A percentile compares a stretch with the other conserved stretches of the same genome.
phyloP scores from a whole-genome alignment of 2,113 vertebrate species.

The Sclerurus mexicanus region DNA sequence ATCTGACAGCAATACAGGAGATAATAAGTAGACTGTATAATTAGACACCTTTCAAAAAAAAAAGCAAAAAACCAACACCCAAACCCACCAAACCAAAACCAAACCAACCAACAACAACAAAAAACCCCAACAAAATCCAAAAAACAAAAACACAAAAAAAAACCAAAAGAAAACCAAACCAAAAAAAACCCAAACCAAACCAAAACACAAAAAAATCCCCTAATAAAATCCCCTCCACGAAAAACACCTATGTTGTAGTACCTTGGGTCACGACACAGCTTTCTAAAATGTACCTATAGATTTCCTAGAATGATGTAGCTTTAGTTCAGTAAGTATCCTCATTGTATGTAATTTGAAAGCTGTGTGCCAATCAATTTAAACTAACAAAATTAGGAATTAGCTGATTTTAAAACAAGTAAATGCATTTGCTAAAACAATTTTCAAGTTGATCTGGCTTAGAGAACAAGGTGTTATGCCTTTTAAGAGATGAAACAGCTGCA shows the following conservation, averaged over 20 bases:
- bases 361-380: neutral
- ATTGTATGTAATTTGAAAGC: neutral
- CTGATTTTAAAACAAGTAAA: neutral
- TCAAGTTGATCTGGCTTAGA: neutral
- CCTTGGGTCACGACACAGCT: neutral
- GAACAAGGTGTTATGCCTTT: neutral
- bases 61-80: too few relatives aligned
- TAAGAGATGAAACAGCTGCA: neutral
- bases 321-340: neutral
- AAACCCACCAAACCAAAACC: neutral
- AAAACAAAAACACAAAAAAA: neutral
- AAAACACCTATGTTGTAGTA: neutral
- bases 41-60: neutral
- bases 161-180: accelerated
- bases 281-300: neutral
- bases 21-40: neutral
- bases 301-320: neutral
- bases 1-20: neutral
- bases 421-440: neutral
- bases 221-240: neutral
- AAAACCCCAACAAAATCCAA: too few relatives aligned
- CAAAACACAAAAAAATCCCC: neutral
- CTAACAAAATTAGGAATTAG: neutral
- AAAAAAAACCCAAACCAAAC: accelerated
- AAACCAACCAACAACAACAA: neutral